Conservation (phyloP, 2,113 vertebrate species). For the Thalassarche chlororhynchos region DNA sequence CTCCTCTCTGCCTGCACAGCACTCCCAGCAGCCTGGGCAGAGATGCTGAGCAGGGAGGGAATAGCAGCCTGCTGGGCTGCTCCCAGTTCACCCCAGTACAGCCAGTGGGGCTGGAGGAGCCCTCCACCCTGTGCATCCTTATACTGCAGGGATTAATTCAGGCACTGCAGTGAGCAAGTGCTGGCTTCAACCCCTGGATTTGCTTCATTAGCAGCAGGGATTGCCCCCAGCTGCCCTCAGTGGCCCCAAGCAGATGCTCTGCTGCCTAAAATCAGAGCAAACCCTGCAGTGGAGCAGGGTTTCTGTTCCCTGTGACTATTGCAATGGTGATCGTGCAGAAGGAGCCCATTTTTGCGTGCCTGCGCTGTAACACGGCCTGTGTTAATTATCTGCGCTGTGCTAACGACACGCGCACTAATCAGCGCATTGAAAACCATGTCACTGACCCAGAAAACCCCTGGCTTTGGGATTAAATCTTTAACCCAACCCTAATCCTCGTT, state of each 20-base stretch:
- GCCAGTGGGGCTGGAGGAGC: background rate
- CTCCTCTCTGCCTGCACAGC: background rate
- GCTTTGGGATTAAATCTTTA: slow-evolving; percentile 22
- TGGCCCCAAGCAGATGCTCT: background rate
- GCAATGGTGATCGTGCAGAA: accelerated
- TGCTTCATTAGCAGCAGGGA: background rate
- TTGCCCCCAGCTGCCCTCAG: background rate
- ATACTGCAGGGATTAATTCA: background rate
- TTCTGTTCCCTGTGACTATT: accelerated
- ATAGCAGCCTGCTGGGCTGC: background rate
- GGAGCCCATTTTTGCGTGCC: background rate
- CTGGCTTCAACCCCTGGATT: background rate
- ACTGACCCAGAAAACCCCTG: slow-evolving; percentile 22
- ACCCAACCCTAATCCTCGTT: background rate
- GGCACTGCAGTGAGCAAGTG: background rate
- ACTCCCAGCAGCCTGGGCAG: accelerated
- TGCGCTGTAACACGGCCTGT: background rate
- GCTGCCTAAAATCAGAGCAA: background rate
- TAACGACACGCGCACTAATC: background rate
- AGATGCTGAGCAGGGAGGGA: background rate
- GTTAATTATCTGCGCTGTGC: background rate
- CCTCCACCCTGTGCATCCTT: background rate
- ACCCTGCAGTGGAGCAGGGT: accelerated
- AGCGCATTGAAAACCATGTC: background rate
- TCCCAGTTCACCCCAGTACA: background rate